phyloP scores from a whole-genome alignment of 2,888 invertebrate genomes.

The Limenitis camilla region DNA sequence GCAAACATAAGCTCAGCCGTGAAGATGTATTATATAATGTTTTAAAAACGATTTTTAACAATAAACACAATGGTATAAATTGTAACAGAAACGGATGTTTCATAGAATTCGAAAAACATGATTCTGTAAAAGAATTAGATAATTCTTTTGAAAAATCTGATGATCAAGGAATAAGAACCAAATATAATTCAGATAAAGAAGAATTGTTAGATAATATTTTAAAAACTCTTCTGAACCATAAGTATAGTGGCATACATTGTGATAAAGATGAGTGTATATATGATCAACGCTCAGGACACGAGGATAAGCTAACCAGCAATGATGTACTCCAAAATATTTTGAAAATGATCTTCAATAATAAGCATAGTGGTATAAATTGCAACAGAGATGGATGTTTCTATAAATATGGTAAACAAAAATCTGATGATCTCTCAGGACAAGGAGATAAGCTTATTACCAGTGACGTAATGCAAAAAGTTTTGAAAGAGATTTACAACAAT shows the following conservation, averaged over 20 bases:
- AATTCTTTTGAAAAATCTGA: background rate
- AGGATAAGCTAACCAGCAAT: background rate
- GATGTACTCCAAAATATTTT: slow-evolving; percentile 1
- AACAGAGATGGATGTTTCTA: too few relatives aligned
- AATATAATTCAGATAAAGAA: background rate
- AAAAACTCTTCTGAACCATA: background rate
- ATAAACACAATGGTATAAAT: too few relatives aligned
- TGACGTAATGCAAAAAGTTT: background rate
- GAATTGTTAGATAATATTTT: background rate
- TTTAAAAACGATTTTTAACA: too few relatives aligned
- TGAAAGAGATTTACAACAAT: slow-evolving; percentile 1
- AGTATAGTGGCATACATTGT: background rate
- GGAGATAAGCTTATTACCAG: background rate
- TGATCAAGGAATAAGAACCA: background rate
- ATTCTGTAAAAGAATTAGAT: background rate
- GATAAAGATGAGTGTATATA: too few relatives aligned
- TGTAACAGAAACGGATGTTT: too few relatives aligned
- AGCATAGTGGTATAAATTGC: background rate
- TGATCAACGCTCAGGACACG: background rate
- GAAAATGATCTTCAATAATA: slow-evolving; percentile 3
- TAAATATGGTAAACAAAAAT: too few relatives aligned
- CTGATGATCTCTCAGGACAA: background rate
- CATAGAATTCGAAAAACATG: background rate
- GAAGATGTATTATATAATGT: too few relatives aligned
- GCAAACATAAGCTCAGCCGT: too few relatives aligned